A percentile compares a stretch with the other conserved stretches of the same genome.
phyloP scores from a whole-genome alignment of 1,140 invertebrate genomes.

The Brachionus koreanus region DNA sequence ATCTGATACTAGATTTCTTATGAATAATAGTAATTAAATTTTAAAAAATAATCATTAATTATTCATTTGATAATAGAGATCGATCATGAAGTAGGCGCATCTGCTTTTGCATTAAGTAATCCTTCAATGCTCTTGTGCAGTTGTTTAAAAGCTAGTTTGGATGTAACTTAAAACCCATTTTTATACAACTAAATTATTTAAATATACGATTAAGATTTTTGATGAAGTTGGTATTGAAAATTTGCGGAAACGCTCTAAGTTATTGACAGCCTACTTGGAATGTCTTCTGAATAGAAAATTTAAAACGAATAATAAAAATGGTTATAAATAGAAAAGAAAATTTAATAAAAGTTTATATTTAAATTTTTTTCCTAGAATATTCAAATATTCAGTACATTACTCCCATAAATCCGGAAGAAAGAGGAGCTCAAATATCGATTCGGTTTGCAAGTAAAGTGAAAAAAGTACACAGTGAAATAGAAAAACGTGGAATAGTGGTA shows the following conservation, averaged over 20 bases:
- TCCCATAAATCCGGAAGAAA: constrained; percentile 60
- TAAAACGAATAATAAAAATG: background rate
- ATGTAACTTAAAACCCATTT: constrained; percentile 52
- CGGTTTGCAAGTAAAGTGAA: constrained; percentile 56
- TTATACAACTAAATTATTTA: background rate
- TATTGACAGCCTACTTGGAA: constrained; percentile 65
- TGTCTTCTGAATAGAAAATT: constrained; percentile 52
- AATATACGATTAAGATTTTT: constrained; percentile 59
- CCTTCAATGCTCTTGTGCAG: constrained; percentile 62
- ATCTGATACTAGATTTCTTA: constrained; percentile 58
- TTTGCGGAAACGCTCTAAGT: constrained; percentile 59
- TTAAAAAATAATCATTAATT: background rate
- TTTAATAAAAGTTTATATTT: background rate
- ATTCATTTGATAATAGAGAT: constrained; percentile 56
- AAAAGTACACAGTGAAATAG: constrained; percentile 59
- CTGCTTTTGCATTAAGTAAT: constrained; percentile 62
- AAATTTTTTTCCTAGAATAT: constrained; percentile 17
- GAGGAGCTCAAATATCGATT: constrained; percentile 63
- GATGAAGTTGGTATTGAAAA: constrained; percentile 60
- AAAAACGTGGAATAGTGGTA: constrained; percentile 62
- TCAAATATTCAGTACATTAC: constrained; percentile 60
- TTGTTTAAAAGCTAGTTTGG: constrained; percentile 60
- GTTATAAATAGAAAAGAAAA: constrained; percentile 3
- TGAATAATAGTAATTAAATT: constrained; percentile 58
- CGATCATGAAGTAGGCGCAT: constrained; percentile 58